These are phyloP conservation scores for Gryllus longicercus DNA, from an alignment of 2,888 invertebrate species.

Conservation along the genomic window DNA sequence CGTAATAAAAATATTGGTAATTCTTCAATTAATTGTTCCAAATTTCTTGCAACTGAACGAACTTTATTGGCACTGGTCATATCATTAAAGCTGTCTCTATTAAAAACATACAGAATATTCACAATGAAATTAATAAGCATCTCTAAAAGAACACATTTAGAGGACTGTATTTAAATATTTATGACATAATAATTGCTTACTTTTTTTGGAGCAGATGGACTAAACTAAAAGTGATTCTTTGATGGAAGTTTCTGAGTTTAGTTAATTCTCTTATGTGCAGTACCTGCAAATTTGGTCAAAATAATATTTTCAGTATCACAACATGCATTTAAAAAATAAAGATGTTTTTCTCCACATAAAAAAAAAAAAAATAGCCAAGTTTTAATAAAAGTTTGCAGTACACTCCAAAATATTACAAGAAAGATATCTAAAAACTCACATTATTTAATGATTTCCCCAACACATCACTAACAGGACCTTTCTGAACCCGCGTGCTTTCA, in stretches of 20 bases:
- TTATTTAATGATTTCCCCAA: slow-evolving; percentile 48
- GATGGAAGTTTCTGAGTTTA: slow-evolving; percentile 55
- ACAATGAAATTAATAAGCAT: neutral
- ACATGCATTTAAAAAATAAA: too few relatives aligned
- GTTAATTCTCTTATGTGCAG: slow-evolving; percentile 55
- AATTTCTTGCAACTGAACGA: slow-evolving; percentile 58
- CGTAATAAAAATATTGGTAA: slow-evolving; percentile 59
- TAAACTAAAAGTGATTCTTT: slow-evolving; percentile 54
- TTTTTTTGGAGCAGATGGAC: slow-evolving; percentile 56
- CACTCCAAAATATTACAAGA: too few relatives aligned
- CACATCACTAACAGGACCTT: slow-evolving; percentile 40
- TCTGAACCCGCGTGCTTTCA: slow-evolving; percentile 37
- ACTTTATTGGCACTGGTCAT: slow-evolving; percentile 59
- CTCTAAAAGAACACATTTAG: slow-evolving; percentile 36
- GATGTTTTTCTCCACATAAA: too few relatives aligned
- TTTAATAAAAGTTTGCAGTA: too few relatives aligned
- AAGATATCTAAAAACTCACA: slow-evolving; percentile 41
- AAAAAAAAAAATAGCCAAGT: too few relatives aligned
- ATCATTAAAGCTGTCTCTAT: slow-evolving; percentile 58
- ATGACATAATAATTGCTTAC: slow-evolving; percentile 45
- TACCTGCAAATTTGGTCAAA: slow-evolving; percentile 40
- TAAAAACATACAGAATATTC: too few relatives aligned
- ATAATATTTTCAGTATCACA: too few relatives aligned
- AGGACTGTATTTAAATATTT: neutral
- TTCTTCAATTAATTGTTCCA: slow-evolving; percentile 62